These are phyloP conservation scores for Nyctalus aviator DNA, from an alignment of 2,797 vertebrate species.

Conservation along the genomic window DNA sequence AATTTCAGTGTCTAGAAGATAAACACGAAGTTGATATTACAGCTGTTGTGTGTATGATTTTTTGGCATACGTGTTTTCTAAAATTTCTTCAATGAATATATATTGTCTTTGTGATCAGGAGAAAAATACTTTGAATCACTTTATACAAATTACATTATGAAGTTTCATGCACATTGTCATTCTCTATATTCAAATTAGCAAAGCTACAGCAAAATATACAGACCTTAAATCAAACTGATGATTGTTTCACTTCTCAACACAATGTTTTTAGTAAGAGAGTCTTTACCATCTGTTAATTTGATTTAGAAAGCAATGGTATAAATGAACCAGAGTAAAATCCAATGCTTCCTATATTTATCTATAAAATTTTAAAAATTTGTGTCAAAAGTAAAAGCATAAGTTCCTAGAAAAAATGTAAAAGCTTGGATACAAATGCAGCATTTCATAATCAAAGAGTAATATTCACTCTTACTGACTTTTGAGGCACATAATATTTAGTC, in stretches of 20 bases:
- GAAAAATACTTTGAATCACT: not conserved
- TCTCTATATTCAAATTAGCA: constrained; percentile 34
- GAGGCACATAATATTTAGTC: constrained; percentile 7
- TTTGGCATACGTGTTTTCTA: not conserved
- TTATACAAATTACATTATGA: not conserved
- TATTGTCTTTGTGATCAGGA: constrained; percentile 12
- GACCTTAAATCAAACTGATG: constrained; percentile 33
- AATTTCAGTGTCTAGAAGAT: constrained; percentile 96
- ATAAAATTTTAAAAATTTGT: constrained; percentile 16
- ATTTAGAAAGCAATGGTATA: not conserved
- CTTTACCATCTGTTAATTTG: constrained; percentile 25
- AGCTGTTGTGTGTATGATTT: not conserved
- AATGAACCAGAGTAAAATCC: not conserved
- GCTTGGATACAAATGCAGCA: not conserved
- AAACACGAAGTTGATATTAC: constrained; percentile 83
- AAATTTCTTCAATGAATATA: not conserved
- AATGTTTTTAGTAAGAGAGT: not conserved
- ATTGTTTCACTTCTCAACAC: not conserved
- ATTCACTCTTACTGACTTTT: constrained; percentile 5
- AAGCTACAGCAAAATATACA: not conserved
- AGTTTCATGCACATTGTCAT: not conserved
- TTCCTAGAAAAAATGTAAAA: not conserved
- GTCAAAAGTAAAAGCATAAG: not conserved
- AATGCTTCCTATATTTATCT: not conserved
- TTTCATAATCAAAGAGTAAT: not conserved